These are phyloP conservation scores for Henricia sp. DNA, from an alignment of 53 echinoderm and acorn worm species.

Conservation along the genomic window DNA sequence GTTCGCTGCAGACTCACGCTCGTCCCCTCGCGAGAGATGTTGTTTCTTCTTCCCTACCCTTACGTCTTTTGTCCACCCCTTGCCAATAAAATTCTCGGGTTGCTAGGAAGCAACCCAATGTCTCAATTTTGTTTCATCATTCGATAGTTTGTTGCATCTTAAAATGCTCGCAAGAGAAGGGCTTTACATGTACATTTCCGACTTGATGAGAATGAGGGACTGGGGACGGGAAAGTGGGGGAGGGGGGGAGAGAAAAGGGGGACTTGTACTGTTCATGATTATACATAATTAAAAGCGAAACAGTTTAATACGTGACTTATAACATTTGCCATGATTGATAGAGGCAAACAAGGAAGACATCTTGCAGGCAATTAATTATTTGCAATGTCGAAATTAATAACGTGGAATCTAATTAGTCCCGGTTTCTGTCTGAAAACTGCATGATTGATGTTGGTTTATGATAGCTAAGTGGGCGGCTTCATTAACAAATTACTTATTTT, in stretches of 20 bases:
- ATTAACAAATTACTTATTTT: constrained; percentile 15
- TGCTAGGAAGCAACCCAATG: constrained; percentile 36
- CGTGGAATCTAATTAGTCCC: constrained; percentile 34
- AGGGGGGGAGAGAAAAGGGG: not conserved
- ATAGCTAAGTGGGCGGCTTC: constrained; percentile 26
- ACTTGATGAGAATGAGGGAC: not conserved
- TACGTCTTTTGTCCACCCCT: not conserved
- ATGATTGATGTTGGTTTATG: constrained; percentile 53
- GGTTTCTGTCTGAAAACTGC: not conserved
- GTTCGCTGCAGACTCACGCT: not conserved
- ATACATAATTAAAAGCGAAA: constrained; percentile 36
- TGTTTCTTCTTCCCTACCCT: not conserved
- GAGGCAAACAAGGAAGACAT: constrained; percentile 35
- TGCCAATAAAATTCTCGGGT: constrained; percentile 24
- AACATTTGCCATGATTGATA: constrained; percentile 11
- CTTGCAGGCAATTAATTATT: constrained; percentile 35
- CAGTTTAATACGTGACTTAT: constrained; percentile 51
- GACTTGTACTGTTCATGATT: constrained; percentile 21
- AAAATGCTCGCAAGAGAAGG: constrained; percentile 27
- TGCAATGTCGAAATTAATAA: constrained; percentile 57
- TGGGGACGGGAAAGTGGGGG: not conserved
- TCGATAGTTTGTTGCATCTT: constrained; percentile 42
- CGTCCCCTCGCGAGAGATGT: not conserved
- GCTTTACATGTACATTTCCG: constrained; percentile 55
- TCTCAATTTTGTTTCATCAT: constrained; percentile 40